Evolutionary conservation across 2,888 invertebrate genomes (phyloP).

Genomic region (Drosophila rubida): DNA sequence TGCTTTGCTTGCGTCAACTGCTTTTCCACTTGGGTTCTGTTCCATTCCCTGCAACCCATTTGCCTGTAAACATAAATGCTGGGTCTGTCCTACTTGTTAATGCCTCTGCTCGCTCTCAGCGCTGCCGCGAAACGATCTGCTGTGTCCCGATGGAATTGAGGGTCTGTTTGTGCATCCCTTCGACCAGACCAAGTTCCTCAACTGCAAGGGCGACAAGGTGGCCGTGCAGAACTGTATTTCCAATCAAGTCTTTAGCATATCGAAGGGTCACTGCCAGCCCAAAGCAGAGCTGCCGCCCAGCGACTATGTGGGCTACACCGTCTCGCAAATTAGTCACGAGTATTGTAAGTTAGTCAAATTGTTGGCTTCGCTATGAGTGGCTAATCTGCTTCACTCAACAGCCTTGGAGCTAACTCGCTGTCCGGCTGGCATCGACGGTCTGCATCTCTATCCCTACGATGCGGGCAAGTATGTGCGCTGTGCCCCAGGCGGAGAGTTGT

Average conservation of each 20-base stretch:
- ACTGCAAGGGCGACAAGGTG: slow-evolving; percentile 88
- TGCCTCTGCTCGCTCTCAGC: slow-evolving; percentile 15
- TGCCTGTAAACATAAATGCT: slow-evolving; percentile 17
- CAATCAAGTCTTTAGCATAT: slow-evolving; percentile 88
- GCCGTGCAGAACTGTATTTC: slow-evolving; percentile 88
- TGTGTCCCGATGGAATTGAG: slow-evolving; percentile 85
- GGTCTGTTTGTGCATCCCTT: slow-evolving; percentile 88
- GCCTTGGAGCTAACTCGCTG: slow-evolving; percentile 81
- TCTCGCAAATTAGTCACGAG: slow-evolving; percentile 71
- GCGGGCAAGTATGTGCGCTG: slow-evolving; percentile 89
- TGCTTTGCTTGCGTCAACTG: slow-evolving; percentile 43
- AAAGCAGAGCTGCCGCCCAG: slow-evolving; percentile 85
- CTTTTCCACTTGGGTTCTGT: slow-evolving; percentile 45
- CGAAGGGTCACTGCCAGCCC: slow-evolving; percentile 86
- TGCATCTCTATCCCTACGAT: slow-evolving; percentile 87
- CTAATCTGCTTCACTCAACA: slow-evolving; percentile 18
- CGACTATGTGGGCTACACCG: slow-evolving; percentile 74
- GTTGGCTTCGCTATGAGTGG: not conserved
- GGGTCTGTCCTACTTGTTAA: slow-evolving; percentile 14
- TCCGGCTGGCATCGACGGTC: slow-evolving; percentile 86
- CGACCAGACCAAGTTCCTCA: slow-evolving; percentile 88
- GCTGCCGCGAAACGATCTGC: slow-evolving; percentile 46
- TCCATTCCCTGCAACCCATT: slow-evolving; percentile 40
- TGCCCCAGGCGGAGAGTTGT: slow-evolving; percentile 86
- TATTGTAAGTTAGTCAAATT: slow-evolving; percentile 71